A percentile compares a stretch with the other conserved stretches of the same genome.
Conservation (phyloP, 2,888 invertebrate genomes). For the Morpho deidamia region DNA sequence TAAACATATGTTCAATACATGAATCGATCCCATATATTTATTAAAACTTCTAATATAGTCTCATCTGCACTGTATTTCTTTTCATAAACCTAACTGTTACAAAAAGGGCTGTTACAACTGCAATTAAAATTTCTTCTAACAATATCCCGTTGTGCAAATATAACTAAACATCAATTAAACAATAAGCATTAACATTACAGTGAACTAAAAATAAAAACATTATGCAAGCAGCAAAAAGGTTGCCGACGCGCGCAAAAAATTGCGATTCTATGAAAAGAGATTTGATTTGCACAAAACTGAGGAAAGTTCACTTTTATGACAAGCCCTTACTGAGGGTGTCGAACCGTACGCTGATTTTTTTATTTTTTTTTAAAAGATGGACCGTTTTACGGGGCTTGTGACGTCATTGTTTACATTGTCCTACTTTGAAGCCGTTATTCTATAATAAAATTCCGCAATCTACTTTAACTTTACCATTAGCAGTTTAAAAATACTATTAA, state of each 20-base stretch:
- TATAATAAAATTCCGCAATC: no score
- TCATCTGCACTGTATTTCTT: no score
- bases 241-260: constrained; percentile 9
- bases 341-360: neutral
- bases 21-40: no score
- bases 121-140: neutral
- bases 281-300: constrained; percentile 13
- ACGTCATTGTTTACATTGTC: neutral
- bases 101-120: neutral
- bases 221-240: neutral
- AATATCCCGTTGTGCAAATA: neutral
- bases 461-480: no score
- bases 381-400: neutral
- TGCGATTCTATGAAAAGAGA: constrained; percentile 18
- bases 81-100: neutral
- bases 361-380: neutral
- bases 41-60: no score
- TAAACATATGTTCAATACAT: no score
- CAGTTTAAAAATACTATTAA: no score
- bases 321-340: neutral
- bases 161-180: constrained; percentile 1
- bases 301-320: neutral
- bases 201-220: neutral
- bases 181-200: neutral
- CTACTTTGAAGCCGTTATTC: no score